Base-by-base conservation (phyloP, 2,888 invertebrate genomes). In the Homarus gammarus region DNA sequence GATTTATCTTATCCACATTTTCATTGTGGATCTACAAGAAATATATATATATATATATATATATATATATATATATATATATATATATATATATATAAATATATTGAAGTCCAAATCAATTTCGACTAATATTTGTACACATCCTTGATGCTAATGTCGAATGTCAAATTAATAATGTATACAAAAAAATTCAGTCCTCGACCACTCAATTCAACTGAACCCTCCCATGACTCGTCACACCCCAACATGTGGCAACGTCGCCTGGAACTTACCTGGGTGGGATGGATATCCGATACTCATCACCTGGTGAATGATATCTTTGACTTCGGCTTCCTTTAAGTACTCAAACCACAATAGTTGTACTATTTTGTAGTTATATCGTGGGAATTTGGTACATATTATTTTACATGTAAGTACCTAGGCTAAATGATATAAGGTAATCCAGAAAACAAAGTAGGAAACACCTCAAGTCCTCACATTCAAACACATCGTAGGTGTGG, bases 401-500 rank as follows among this genome's bases (percentile, higher is more conserved):
- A n/a, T n/a, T n/a, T n/a, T n/a, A n/a, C n/a, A n/a, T n/a, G n/a
- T n/a, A n/a, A n/a, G n/a, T n/a, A n/a, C n/a, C n/a, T n/a, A n/a
- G n/a, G n/a, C n/a, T n/a, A n/a, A n/a, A n/a, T n/a, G n/a, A n/a
- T n/a, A n/a, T n/a, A n/a, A n/a, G n/a, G n/a, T n/a, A n/a, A n/a
- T n/a, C n/a, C n/a, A n/a, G n/a, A n/a, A n/a, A n/a, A n/a, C n/a
- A n/a, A n/a, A n/a, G n/a, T n/a, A n/a, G n/a, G n/a, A n/a, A n/a
- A n/a, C n/a, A n/a, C n/a, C n/a, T 33, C 5, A 36, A 15, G 12
- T 31, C 10, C n/a, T 70, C 31, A 5, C n/a, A 49, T 49, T 6
- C 68, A 22, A 70, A 83, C 83, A 31, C 56, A 10, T 49, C 49
- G 33, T 56, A 89, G 89, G 89, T 85, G 89, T 84, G 84, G 84